Percentiles rank a stretch among this genome's conserved stretches.
Conservation (phyloP, 1,140 invertebrate genomes). For the Ridgeia piscesae region DNA sequence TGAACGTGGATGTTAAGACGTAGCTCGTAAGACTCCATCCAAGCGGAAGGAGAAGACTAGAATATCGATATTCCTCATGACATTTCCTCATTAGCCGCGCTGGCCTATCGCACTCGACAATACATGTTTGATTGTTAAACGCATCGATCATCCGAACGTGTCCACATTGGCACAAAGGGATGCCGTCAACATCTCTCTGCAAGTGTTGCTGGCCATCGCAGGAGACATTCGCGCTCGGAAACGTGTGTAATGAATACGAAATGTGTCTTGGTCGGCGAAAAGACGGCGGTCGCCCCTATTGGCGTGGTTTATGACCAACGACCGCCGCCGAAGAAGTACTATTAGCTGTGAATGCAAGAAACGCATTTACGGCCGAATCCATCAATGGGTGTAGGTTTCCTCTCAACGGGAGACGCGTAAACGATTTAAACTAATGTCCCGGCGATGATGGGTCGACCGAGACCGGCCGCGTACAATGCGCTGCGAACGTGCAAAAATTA, state of each 20-base stretch:
- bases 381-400: not conserved
- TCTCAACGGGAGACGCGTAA: not conserved
- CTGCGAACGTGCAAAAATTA: not conserved
- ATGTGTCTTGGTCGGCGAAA: not conserved
- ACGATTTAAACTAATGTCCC: not conserved
- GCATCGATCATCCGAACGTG: not conserved
- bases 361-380: not conserved
- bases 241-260: conserved; percentile 5
- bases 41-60: too few species aligned
- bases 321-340: not conserved
- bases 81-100: not conserved
- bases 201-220: not conserved
- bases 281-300: not conserved
- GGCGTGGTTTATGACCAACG: not conserved
- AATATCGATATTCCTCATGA: not conserved
- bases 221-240: not conserved
- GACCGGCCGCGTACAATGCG: not conserved
- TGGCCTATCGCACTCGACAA: not conserved
- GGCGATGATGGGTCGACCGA: not conserved
- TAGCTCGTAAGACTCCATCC: too few species aligned
- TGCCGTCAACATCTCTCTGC: not conserved
- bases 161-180: not conserved
- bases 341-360: conserved; percentile 1
- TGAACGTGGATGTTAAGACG: too few species aligned
- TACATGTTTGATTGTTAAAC: not conserved